Conservation (phyloP, 2,113 vertebrate species). For the Caloenas nicobarica region DNA sequence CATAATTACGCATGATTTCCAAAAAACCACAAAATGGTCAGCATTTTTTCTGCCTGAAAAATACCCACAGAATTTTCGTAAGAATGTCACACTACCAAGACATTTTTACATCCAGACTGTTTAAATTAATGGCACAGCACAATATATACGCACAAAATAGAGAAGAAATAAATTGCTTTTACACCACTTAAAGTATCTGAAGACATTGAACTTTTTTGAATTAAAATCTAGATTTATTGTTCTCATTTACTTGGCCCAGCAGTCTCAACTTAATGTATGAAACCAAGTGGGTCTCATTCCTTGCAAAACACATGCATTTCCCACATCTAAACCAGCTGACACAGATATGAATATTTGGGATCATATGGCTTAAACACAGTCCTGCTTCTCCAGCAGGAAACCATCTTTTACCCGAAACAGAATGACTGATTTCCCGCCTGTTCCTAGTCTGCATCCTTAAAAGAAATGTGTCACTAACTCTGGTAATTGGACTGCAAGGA, state of each 20-base stretch:
- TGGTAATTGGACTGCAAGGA: background rate
- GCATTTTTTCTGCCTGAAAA: constrained; percentile 76
- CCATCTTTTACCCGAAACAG: constrained; percentile 36
- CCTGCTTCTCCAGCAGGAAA: constrained; percentile 56
- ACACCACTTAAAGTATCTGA: constrained; percentile 18
- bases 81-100: constrained; percentile 54
- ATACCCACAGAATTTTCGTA: constrained; percentile 70
- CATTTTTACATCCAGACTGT: constrained; percentile 53
- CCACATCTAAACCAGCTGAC: constrained; percentile 65
- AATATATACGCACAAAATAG: background rate
- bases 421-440: background rate
- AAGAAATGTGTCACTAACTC: background rate
- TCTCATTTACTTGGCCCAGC: constrained; percentile 36
- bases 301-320: constrained; percentile 32
- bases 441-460: background rate
- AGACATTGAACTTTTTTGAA: constrained; percentile 19
- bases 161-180: constrained; percentile 38
- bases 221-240: background rate
- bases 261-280: background rate
- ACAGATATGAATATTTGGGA: constrained; percentile 23
- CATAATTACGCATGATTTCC: constrained; percentile 69
- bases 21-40: constrained; percentile 71
- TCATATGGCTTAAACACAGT: constrained; percentile 21
- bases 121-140: constrained; percentile 57
- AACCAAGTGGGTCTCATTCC: constrained; percentile 50